phyloP scores from a whole-genome alignment of 2,113 vertebrate species.

The Rhegmatorhina hoffmannsi region DNA sequence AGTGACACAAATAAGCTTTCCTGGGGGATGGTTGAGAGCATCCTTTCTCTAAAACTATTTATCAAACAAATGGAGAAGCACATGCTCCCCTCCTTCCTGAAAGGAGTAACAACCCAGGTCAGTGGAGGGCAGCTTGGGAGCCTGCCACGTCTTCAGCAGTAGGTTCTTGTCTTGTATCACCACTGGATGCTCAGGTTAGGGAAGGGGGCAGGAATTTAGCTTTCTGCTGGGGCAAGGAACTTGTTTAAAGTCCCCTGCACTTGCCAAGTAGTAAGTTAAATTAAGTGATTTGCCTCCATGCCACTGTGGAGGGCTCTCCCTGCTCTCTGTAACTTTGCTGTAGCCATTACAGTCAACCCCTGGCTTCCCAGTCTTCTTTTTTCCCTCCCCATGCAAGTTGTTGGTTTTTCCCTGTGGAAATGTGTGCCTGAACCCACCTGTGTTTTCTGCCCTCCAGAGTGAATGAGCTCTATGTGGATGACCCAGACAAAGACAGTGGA shows the following conservation, averaged over 20 bases:
- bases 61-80: not conserved
- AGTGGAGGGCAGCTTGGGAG: not conserved
- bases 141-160: not conserved
- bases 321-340: not conserved
- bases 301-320: not conserved
- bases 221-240: not conserved
- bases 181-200: not conserved
- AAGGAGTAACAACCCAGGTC: not conserved
- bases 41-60: not conserved
- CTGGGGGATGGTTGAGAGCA: not conserved
- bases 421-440: not conserved
- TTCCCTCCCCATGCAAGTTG: not conserved
- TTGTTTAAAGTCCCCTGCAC: not conserved
- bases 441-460: conserved; percentile 80
- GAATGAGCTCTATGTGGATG: conserved; percentile 97
- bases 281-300: not conserved
- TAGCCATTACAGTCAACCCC: not conserved
- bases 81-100: not conserved
- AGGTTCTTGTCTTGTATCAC: not conserved
- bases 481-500: conserved; percentile 97
- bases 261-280: not conserved
- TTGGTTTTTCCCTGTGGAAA: not conserved
- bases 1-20: conserved; percentile 1
- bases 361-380: not conserved
- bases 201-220: not conserved